Percentiles rank a stretch among this genome's conserved stretches.
These are phyloP conservation scores for Indri indri DNA, from an alignment of 2,113 vertebrate genomes.

Conservation along the genomic window DNA sequence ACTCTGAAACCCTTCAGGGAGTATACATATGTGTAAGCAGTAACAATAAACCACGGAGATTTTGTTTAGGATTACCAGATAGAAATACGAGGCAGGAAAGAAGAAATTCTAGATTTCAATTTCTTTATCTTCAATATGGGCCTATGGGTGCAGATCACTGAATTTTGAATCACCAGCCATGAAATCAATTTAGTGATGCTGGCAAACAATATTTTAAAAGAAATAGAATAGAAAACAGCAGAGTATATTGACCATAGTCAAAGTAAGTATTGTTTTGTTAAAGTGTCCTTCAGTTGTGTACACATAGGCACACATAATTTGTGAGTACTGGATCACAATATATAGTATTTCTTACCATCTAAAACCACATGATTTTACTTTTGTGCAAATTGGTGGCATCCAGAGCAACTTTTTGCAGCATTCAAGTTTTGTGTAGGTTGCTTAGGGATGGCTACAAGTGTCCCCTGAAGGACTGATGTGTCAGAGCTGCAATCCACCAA, in stretches of 20 bases:
- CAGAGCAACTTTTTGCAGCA: background rate
- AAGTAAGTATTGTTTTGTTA: background rate
- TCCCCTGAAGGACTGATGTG: background rate
- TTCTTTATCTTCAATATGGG: background rate
- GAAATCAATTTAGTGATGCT: background rate
- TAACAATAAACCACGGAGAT: background rate
- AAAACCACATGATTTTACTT: background rate
- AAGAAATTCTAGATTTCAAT: background rate
- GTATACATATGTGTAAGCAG: background rate
- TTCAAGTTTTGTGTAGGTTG: background rate
- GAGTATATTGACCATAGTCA: background rate
- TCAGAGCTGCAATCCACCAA: background rate
- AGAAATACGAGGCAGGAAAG: background rate
- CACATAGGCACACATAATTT: no score
- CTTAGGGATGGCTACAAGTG: background rate
- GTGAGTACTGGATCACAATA: background rate
- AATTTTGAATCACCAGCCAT: background rate
- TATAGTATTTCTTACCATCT: background rate
- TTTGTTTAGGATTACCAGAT: background rate
- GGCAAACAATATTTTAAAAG: background rate
- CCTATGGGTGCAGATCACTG: background rate
- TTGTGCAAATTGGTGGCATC: background rate
- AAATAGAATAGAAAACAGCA: background rate
- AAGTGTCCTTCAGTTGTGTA: background rate
- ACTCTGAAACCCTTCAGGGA: background rate